phyloP scores from a whole-genome alignment of 2,797 vertebrate genomes.

The Philypnodon macrostomus region DNA sequence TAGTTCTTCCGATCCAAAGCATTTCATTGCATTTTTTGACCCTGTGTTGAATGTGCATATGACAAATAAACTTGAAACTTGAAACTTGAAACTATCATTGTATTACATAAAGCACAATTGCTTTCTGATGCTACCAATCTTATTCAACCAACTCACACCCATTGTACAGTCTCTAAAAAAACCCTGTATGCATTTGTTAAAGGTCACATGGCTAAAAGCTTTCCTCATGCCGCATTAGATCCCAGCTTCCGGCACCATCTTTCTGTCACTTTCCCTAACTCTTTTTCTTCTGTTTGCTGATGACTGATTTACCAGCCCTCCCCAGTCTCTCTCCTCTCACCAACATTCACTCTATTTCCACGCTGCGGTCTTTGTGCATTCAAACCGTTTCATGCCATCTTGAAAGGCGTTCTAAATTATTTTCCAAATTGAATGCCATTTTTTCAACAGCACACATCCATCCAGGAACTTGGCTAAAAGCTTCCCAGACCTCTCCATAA shows the following conservation, averaged over 20 bases:
- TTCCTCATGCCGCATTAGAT: constrained; percentile 17
- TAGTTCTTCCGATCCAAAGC: no score
- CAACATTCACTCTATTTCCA: neutral
- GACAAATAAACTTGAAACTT: no score
- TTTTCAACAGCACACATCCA: neutral
- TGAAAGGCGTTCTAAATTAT: constrained; percentile 7
- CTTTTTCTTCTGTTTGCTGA: neutral
- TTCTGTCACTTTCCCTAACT: constrained; percentile 11
- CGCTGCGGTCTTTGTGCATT: neutral
- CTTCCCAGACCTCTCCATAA: neutral
- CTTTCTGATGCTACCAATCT: no score
- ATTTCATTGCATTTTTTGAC: no score
- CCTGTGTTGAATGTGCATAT: no score
- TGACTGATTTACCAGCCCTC: neutral
- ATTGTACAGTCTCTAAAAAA: no score
- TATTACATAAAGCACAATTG: no score
- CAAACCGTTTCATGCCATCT: neutral
- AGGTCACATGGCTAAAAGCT: constrained; percentile 58
- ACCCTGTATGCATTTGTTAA: constrained; percentile 26
- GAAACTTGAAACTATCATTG: no score
- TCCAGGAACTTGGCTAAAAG: constrained; percentile 7
- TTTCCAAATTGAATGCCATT: constrained; percentile 11
- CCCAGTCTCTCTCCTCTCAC: neutral
- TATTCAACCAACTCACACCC: neutral
- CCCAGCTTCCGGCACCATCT: constrained; percentile 9